These are phyloP conservation scores for Drosophila equinoxialis DNA, from an alignment of 1,140 invertebrate genomes.

Conservation along the genomic window DNA sequence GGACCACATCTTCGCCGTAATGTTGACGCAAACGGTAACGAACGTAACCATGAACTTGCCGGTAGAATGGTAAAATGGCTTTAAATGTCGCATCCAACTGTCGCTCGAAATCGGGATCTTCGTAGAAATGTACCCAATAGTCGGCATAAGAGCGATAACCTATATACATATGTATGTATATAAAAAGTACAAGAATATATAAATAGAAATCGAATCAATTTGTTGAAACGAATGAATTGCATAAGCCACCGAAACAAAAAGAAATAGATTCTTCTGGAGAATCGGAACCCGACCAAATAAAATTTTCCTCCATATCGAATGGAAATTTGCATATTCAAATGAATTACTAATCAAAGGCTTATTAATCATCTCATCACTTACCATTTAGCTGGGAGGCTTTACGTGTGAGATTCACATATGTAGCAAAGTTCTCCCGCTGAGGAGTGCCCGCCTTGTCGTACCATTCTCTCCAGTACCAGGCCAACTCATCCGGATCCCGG, in stretches of 20 bases:
- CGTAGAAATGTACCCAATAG: constrained; percentile 85
- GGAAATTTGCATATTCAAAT: no score
- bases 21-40: constrained; percentile 84
- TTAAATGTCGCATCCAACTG: constrained; percentile 84
- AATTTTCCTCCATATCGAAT: no score
- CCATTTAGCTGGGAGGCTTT: constrained; percentile 91
- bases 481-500: constrained; percentile 89
- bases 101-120: constrained; percentile 83
- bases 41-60: constrained; percentile 87
- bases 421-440: constrained; percentile 87
- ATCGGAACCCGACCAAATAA: no score
- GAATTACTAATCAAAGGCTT: constrained; percentile 27
- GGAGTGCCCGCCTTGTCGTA: constrained; percentile 88
- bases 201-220: constrained; percentile 10
- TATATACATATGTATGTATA: constrained; percentile 26
- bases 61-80: constrained; percentile 85
- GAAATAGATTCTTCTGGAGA: background rate
- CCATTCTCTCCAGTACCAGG: constrained; percentile 91
- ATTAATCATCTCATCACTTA: constrained; percentile 83
- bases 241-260: constrained; percentile 2
- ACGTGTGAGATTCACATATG: constrained; percentile 90
- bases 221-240: background rate
- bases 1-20: constrained; percentile 82
- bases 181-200: constrained; percentile 19
- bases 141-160: constrained; percentile 78